Evolutionary conservation across 2,113 vertebrate species (phyloP).

Genomic region (Alligator sinensis): DNA sequence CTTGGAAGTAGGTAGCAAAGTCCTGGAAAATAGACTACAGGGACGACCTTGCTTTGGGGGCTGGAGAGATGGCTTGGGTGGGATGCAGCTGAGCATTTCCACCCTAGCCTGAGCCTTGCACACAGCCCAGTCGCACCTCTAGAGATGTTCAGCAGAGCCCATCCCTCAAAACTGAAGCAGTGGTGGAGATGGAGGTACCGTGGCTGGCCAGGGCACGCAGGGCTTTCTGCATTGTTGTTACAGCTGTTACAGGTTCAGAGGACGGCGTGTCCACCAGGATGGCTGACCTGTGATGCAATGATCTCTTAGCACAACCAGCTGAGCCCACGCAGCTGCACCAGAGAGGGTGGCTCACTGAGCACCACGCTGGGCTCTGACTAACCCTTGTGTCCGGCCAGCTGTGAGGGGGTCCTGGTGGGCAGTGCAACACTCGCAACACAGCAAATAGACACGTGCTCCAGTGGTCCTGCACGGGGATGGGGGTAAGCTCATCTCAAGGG

Average conservation of each 20-base stretch:
- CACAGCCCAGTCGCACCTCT: neutral
- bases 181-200: neutral
- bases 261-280: neutral
- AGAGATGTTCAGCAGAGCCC: neutral
- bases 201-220: neutral
- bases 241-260: neutral
- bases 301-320: neutral
- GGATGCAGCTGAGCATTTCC: fast-evolving
- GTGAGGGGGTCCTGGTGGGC: neutral
- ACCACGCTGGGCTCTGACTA: neutral
- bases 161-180: neutral
- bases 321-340: neutral
- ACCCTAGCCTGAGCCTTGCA: neutral
- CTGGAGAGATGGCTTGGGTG: neutral
- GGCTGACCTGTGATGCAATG: neutral
- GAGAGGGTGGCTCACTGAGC: neutral
- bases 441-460: too few relatives aligned
- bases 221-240: neutral
- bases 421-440: neutral
- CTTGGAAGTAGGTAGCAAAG: neutral
- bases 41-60: fast-evolving
- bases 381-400: neutral
- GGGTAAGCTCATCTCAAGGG: neutral
- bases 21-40: neutral
- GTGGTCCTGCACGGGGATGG: neutral